A percentile compares a stretch with the other conserved stretches of the same genome.
These are phyloP conservation scores for Stenolophus ochropezus DNA, from an alignment of 2,888 invertebrate species.

Conservation along the genomic window DNA sequence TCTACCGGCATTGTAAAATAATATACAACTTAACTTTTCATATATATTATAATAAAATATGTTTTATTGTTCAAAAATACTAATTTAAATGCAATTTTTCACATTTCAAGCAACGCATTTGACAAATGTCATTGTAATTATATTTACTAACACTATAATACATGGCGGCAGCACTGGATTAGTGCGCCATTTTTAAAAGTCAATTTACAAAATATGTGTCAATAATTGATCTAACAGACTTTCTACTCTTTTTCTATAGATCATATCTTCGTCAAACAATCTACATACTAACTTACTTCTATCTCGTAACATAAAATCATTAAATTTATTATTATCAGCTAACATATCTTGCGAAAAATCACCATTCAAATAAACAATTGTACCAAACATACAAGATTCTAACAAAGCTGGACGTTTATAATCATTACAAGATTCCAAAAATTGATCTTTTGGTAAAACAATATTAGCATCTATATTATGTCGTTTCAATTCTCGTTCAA, in stretches of 20 bases:
- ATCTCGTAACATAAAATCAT: constrained; percentile 75
- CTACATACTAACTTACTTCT: constrained; percentile 76
- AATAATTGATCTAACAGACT: constrained; percentile 74
- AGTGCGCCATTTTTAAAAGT: no score
- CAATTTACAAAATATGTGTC: constrained; percentile 48
- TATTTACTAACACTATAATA: no score
- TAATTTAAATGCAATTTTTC: no score
- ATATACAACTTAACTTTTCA: no score
- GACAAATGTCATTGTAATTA: no score
- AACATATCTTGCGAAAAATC: constrained; percentile 74
- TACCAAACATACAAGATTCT: constrained; percentile 75
- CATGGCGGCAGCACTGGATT: no score
- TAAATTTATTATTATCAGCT: constrained; percentile 74
- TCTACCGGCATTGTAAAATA: no score
- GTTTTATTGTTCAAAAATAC: no score
- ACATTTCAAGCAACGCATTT: no score
- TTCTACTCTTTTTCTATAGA: constrained; percentile 74
- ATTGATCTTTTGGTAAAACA: constrained; percentile 72
- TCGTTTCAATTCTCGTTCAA: constrained; percentile 72
- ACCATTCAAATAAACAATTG: constrained; percentile 76
- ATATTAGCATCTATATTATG: constrained; percentile 71
- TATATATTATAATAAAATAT: no score
- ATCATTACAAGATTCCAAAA: constrained; percentile 73
- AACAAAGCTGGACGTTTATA: constrained; percentile 76
- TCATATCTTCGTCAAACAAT: constrained; percentile 74